Evolutionary conservation across 2,113 vertebrate species (phyloP).

Genomic region (Campylorhamphus procurvoides): DNA sequence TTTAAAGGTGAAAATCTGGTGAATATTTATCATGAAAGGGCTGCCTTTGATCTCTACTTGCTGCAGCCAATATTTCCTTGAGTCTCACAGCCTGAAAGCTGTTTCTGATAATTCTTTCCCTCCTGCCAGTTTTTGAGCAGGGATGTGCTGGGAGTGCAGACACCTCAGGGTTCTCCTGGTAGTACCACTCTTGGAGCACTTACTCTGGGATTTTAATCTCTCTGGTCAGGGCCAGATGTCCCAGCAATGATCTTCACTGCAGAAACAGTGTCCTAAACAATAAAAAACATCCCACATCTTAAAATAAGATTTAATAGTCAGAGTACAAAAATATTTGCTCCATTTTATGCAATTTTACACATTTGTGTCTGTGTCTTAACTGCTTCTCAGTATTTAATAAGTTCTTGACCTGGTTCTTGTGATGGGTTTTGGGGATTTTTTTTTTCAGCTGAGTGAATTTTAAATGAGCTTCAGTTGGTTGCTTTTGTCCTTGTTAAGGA

Average conservation of each 20-base stretch:
- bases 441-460: neutral
- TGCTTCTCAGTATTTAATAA: neutral
- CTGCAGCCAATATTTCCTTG: neutral
- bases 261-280: neutral
- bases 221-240: neutral
- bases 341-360: neutral
- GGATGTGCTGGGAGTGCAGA: neutral
- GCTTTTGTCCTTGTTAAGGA: neutral
- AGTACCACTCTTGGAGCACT: neutral
- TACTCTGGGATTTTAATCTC: neutral
- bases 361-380: neutral
- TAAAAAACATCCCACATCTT: neutral
- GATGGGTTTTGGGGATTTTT: neutral
- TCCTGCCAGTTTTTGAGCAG: neutral
- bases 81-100: neutral
- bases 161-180: neutral
- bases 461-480: neutral
- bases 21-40: neutral
- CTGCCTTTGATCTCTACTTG: neutral
- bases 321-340: neutral
- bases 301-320: neutral
- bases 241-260: neutral
- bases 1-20: neutral
- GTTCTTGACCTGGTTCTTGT: neutral
- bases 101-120: neutral